A percentile compares a stretch with the other conserved stretches of the same genome.
phyloP scores from a whole-genome alignment of 2,113 vertebrate genomes.

The Porphyrio hochstetteri region DNA sequence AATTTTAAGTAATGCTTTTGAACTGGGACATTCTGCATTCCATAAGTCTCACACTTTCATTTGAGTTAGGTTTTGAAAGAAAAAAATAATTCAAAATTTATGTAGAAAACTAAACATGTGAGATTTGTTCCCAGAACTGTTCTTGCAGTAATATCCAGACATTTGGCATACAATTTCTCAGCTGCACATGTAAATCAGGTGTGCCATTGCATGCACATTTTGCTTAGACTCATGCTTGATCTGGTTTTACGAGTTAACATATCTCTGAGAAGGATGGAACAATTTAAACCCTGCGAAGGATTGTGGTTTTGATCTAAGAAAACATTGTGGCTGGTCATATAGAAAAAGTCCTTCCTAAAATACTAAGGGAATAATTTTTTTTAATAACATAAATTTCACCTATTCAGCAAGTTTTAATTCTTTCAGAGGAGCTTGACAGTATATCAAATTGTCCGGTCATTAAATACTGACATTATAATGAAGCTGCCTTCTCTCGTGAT shows the following conservation, averaged over 20 bases:
- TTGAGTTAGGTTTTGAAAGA: not conserved
- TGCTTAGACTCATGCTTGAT: not conserved
- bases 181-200: not conserved
- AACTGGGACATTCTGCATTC: not conserved
- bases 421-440: not conserved
- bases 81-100: not conserved
- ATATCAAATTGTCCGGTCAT: not conserved
- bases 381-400: not conserved
- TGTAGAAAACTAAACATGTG: not conserved
- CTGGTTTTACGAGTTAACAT: not conserved
- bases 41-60: not conserved
- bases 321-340: not conserved
- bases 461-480: constrained; percentile 3
- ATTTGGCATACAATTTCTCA: not conserved
- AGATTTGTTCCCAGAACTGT: not conserved
- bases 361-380: not conserved
- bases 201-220: not conserved
- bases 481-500: not conserved
- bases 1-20: not conserved
- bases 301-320: not conserved
- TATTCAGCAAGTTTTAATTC: constrained; percentile 19
- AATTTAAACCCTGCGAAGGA: not conserved
- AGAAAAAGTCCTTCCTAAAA: constrained; percentile 2
- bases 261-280: not conserved
- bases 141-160: not conserved